Evolutionary conservation across 2,113 vertebrate genomes (phyloP), one percentile per base, ranked within the genome.

Genomic region (Suncus etruscus): DNA sequence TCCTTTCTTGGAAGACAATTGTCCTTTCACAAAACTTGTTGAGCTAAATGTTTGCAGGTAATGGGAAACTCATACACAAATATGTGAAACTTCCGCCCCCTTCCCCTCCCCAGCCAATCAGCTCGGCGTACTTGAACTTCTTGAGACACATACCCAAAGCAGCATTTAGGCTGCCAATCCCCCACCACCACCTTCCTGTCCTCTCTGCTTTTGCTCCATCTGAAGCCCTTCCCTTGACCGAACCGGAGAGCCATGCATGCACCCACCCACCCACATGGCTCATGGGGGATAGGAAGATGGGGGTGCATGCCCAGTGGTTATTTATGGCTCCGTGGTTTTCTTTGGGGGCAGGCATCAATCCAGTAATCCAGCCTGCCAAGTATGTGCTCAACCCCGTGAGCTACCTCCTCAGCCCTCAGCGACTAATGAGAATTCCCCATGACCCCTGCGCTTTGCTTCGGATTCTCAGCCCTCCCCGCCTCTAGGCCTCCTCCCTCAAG

Each of bases 1-100:
- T 83, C 90, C 51, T 77, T 83, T 75, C 50, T 82, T 85, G 63
- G 77, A 66, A 86, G 69, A 94, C 76, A 80, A 93, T 83, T 81
- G 84, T 66, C 76, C 68, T 72, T 80, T 61, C 54, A 54, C 54
- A 54, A 54, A 54, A 54, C 54, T 12, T 2, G 11, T 14, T 54
- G 54, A 54, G 54, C 51, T 54, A 54, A 54, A 11, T 29, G 24
- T 29, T 91, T 91, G 22, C 74, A 79, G 68, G 27, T 90, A 91
- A 91, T 85, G 87, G 85, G 87, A 95, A 93, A 87, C 85, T 77
- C 63, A 65, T 65, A 65, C 63, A 18, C 63, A 25, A 6, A 65
- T 27, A 65, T 22, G 24, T 27, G 25, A 25, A 65, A 65, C 63
- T 65, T 4, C 25, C 63, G 63, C 63, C 63, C 63, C 9, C 22